Evolutionary conservation across 2,797 vertebrate genomes (phyloP), one percentile per base, ranked within the genome.

Genomic region (Betta splendens): DNA sequence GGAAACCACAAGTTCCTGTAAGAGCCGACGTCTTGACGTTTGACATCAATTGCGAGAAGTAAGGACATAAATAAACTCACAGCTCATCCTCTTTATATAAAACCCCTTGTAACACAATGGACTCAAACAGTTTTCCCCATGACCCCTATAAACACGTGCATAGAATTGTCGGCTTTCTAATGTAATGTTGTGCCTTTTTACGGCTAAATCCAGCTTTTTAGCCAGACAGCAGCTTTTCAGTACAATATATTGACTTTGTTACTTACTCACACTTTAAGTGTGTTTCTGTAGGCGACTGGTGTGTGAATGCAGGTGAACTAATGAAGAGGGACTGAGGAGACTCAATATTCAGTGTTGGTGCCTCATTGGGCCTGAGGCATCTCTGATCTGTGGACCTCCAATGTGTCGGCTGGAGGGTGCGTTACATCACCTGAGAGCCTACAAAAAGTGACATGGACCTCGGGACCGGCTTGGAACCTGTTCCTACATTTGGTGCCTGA

Each of bases 401-500:
- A 53, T 54, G 49, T 77, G 78, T 78, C 63, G 33, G 69, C 78
- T 60, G 12, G 43, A 32, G 53, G 73, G n/a, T 1, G n/a, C 16
- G 61, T 83, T 77, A 73, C 85, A 60, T 79, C 81, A 86, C 73
- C 75, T 64, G 57, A 71, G 43, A 61, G 40, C 56, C 51, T 22
- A 16, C 17, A n/a, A 45, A 56, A 44, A 58, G 60, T 53, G 45
- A 53, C 38, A 25, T n/a, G 49, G 56, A 56, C 62, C 64, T 20
- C 46, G 6, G 44, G 35, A 77, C 44, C 21, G 23, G 57, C 37
- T 35, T 33, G 37, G 56, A 39, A 25, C 53, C 9, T 32, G 43
- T 52, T 43, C 25, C 54, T 20, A 35, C 69, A 63, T 51, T 16
- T 18, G 18, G 11, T 21, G n/a, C 38, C 18, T 28, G 42, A 26